These are phyloP conservation scores for Sitta europaea DNA, from an alignment of 2,113 vertebrate genomes.

Conservation along the genomic window DNA sequence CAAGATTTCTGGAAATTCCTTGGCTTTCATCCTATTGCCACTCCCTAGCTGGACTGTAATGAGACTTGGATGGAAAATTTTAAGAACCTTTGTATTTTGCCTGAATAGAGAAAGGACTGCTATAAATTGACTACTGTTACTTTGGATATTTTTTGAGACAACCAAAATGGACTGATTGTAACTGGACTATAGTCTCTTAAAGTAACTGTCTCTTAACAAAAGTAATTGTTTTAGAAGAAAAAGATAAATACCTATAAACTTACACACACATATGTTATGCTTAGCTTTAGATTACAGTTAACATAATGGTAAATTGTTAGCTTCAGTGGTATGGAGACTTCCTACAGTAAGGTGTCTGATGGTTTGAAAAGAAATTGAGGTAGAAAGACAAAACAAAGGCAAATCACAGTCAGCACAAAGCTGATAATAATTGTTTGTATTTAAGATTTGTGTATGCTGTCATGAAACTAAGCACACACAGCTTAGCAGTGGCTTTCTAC, in stretches of 20 bases:
- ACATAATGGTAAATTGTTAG: not conserved
- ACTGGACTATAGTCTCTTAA: not conserved
- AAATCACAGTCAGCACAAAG: not conserved
- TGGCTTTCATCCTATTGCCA: constrained; percentile 42
- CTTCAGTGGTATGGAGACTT: not conserved
- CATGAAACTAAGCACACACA: not conserved
- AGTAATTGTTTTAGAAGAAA: not conserved
- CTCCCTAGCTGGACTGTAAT: constrained; percentile 21
- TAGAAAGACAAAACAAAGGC: not conserved
- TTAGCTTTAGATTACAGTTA: not conserved
- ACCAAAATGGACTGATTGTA: not conserved
- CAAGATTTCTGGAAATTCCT: constrained; percentile 49
- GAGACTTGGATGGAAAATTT: constrained; percentile 31
- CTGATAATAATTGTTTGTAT: not conserved
- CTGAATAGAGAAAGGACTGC: not conserved
- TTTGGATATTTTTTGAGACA: not conserved
- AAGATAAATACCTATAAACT: not conserved
- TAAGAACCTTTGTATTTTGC: constrained; percentile 23
- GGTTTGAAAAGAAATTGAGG: not conserved
- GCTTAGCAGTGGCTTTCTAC: not conserved
- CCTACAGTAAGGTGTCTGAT: not conserved
- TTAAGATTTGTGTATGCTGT: not conserved
- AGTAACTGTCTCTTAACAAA: not conserved
- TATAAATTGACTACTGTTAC: not conserved
- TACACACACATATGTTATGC: not conserved